Evolutionary conservation across 2,888 invertebrate genomes (phyloP).

Genomic region (Phragmatobia fuliginosa): DNA sequence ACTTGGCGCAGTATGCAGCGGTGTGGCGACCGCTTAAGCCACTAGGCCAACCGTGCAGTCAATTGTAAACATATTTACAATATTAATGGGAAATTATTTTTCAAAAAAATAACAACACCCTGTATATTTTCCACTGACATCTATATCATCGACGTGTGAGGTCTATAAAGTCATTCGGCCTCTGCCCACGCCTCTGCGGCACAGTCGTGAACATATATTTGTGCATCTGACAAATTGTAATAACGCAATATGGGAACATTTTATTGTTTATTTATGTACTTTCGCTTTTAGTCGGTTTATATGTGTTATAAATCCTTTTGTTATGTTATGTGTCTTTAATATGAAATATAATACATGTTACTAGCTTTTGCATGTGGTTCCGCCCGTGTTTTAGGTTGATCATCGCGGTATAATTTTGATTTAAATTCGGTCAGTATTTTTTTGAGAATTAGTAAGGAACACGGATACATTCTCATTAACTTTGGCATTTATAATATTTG

Average conservation of each 20-base stretch:
- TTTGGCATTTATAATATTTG: too few species aligned
- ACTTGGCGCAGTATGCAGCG: too few species aligned
- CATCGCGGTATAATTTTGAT: too few species aligned
- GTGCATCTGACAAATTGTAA: constrained; percentile 21
- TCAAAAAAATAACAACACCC: constrained; percentile 22
- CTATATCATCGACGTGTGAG: constrained; percentile 64
- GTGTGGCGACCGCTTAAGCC: too few species aligned
- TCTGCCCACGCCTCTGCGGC: constrained; percentile 43
- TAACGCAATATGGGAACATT: constrained; percentile 12
- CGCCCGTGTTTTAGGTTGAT: too few species aligned
- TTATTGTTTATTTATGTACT: constrained; percentile 15
- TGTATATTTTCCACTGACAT: constrained; percentile 41
- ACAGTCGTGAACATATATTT: constrained; percentile 21
- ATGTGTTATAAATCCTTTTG: neutral
- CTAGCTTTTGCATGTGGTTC: too few species aligned
- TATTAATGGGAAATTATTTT: too few species aligned
- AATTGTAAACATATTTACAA: too few species aligned
- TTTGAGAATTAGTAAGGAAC: too few species aligned
- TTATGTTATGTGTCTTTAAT: neutral
- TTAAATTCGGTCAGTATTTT: too few species aligned
- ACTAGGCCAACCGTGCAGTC: too few species aligned
- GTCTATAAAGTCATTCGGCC: constrained; percentile 61
- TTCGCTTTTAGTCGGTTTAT: constrained; percentile 2
- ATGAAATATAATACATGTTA: neutral
- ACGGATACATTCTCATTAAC: too few species aligned